Conservation (phyloP, 1,140 invertebrate genomes). For the Achroia grisella region DNA sequence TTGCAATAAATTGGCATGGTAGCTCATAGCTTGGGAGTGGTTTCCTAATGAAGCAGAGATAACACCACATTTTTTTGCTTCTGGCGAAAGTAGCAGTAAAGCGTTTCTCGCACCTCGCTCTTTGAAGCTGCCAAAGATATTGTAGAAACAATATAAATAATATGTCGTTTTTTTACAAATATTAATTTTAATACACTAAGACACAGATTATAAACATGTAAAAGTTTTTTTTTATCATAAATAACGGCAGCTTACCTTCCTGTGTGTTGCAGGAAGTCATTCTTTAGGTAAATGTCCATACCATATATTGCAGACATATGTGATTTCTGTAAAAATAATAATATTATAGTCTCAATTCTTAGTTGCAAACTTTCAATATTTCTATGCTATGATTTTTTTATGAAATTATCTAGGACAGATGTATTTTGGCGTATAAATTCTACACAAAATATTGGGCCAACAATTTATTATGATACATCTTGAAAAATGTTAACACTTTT, state of each 20-base stretch:
- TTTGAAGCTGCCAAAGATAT: slow-evolving; percentile 82
- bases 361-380: too few species aligned
- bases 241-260: slow-evolving; percentile 79
- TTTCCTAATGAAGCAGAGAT: slow-evolving; percentile 95
- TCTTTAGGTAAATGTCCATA: slow-evolving; percentile 94
- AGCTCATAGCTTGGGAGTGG: slow-evolving; percentile 90
- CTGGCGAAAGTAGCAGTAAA: slow-evolving; percentile 81
- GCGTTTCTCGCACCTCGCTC: slow-evolving; percentile 93
- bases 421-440: too few species aligned
- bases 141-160: too few species aligned
- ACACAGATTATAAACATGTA: background rate
- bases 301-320: slow-evolving; percentile 84
- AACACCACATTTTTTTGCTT: slow-evolving; percentile 84
- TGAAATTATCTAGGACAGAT: too few species aligned
- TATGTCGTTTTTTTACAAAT: background rate
- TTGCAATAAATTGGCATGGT: slow-evolving; percentile 87
- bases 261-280: slow-evolving; percentile 93
- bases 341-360: too few species aligned
- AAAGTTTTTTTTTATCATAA: too few species aligned
- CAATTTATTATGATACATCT: too few species aligned
- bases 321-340: slow-evolving; percentile 77
- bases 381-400: too few species aligned
- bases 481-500: too few species aligned
- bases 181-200: background rate
- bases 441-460: too few species aligned